Conservation (phyloP, 2,797 vertebrate species). For the Mus spretus region DNA sequence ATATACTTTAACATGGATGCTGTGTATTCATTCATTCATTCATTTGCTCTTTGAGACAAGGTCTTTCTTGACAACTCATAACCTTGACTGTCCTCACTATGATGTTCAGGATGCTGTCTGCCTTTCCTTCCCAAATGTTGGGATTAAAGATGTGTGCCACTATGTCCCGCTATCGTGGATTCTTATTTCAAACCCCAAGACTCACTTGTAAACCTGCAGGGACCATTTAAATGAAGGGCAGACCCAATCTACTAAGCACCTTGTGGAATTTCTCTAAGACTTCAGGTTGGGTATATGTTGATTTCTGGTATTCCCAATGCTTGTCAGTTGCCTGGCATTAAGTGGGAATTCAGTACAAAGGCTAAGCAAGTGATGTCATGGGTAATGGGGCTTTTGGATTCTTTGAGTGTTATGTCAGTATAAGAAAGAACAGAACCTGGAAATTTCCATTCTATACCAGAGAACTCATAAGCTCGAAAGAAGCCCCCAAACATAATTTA, state of each 20-base stretch:
- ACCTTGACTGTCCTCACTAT: background rate
- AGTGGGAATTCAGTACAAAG: background rate
- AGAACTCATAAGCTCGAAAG: background rate
- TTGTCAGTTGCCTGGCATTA: background rate
- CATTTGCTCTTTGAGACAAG: background rate
- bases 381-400: background rate
- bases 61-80: background rate
- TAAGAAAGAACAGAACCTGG: constrained; percentile 26
- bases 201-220: background rate
- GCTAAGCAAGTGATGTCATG: background rate
- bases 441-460: background rate
- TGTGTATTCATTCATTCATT: background rate
- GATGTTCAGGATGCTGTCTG: background rate
- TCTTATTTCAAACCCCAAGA: background rate
- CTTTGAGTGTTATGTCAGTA: background rate
- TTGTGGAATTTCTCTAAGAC: background rate
- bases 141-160: background rate
- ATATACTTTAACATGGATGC: background rate
- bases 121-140: background rate
- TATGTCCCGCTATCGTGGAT: background rate
- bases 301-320: background rate
- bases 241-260: background rate
- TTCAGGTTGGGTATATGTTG: background rate
- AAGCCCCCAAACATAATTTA: background rate
- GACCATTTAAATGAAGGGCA: background rate